Evolutionary conservation across 2,113 vertebrate genomes (phyloP), one percentile per base, ranked within the genome.

Genomic region (Thryonomys swinderianus): DNA sequence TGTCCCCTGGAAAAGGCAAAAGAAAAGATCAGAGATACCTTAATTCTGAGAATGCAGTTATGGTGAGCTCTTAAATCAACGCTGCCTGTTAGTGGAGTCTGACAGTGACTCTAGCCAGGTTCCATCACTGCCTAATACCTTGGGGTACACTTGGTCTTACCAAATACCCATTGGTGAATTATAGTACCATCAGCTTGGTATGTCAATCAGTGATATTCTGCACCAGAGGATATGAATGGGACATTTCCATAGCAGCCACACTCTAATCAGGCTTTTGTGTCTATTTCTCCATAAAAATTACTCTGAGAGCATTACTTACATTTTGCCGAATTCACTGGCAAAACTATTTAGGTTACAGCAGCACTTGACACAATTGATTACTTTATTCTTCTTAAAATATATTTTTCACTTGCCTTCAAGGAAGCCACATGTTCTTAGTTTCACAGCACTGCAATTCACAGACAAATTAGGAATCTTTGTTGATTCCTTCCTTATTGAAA

Each of bases 311-410:
- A 87, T 57, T 13, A 37, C 21, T 92, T 91, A 53, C 21, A 21
- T 80, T 74, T 69, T 81, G 59, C 57, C 89, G 71, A 88, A 51
- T 69, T 61, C 42, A 32, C 14, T 48, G 66, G n/a, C 51, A 51
- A 64, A 59, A n/a, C 16, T 34, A 51, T 69, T 37, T 40, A 55
- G 25, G 40, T 27, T 86, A 55, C 21, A 48, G 27, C 21, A 32
- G 51, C 25, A n/a, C 34, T 69, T 55, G 57, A 62, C 21, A 55
- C 4, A 61, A 55, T 11, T 59, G 53, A 90, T 73, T 83, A 62
- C 42, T 94, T 82, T 83, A 84, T 80, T 74, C 45, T 88, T 96
- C 76, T 82, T 64, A 48, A 92, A 88, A 83, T 57, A 66, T 5
- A 64, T 90, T 73, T 55, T 62, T 92, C 81, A 48, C 17, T 64